Conservation (phyloP, 2,888 invertebrate genomes). For the Philaethria dido region DNA sequence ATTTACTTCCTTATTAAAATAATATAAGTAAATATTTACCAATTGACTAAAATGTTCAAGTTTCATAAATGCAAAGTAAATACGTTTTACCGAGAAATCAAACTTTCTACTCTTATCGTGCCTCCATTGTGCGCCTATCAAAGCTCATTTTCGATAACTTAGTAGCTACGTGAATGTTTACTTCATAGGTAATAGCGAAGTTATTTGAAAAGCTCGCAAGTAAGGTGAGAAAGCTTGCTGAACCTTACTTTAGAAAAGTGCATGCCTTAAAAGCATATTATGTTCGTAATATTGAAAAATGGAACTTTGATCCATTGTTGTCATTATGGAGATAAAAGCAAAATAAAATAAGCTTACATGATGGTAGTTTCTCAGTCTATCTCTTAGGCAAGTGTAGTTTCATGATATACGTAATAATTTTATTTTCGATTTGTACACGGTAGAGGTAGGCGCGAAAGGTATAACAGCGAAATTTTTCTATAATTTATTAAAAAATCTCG, state of each 20-base stretch:
- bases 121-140: neutral
- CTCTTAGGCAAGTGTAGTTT: too few species aligned
- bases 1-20: too few species aligned
- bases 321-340: neutral
- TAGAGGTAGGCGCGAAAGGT: too few species aligned
- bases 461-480: too few species aligned
- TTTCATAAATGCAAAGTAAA: neutral
- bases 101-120: neutral
- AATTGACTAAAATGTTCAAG: too few species aligned
- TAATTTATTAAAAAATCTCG: too few species aligned
- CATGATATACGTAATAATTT: too few species aligned
- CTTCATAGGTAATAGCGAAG: neutral
- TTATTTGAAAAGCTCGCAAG: neutral
- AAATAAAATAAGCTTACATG: neutral
- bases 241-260: conserved; percentile 8
- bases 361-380: too few species aligned
- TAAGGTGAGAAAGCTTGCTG: conserved; percentile 11
- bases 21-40: too few species aligned
- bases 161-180: neutral
- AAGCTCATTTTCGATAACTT: conserved; percentile 1
- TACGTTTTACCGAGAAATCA: neutral
- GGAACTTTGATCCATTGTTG: neutral
- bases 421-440: too few species aligned
- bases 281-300: conserved; percentile 7
- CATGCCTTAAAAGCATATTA: conserved; percentile 8